Conservation (phyloP, 1,140 invertebrate genomes). For the Piezodorus guildinii region DNA sequence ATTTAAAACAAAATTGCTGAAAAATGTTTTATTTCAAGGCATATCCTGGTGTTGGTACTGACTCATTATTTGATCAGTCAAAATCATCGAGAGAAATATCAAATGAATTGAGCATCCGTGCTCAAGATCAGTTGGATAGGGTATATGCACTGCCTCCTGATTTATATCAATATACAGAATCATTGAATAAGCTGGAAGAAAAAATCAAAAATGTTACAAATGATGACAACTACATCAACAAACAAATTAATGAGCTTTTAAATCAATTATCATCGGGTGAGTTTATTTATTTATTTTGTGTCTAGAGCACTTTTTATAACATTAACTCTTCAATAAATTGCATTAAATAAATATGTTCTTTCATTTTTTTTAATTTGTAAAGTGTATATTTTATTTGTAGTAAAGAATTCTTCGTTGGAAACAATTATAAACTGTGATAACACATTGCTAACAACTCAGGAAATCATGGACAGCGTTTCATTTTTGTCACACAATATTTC, state of each 20-base stretch:
- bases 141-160: slow-evolving; percentile 31
- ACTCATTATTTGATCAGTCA: slow-evolving; percentile 27
- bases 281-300: too few species aligned
- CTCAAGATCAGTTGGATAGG: slow-evolving; percentile 19
- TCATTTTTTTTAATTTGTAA: not conserved
- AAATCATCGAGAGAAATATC: slow-evolving; percentile 32
- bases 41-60: slow-evolving; percentile 22
- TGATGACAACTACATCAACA: slow-evolving; percentile 41
- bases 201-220: slow-evolving; percentile 40
- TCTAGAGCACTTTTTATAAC: too few species aligned
- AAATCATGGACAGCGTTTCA: slow-evolving; percentile 31
- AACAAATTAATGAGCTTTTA: slow-evolving; percentile 36
- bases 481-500: slow-evolving; percentile 25
- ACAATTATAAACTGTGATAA: slow-evolving; percentile 21
- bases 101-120: slow-evolving; percentile 18
- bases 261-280: not conserved
- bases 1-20: too few species aligned
- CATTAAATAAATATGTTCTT: not conserved
- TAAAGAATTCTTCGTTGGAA: slow-evolving; percentile 30
- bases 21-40: slow-evolving; percentile 16
- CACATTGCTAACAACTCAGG: slow-evolving; percentile 21
- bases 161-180: slow-evolving; percentile 36
- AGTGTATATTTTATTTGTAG: slow-evolving; percentile 6
- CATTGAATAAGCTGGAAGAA: slow-evolving; percentile 38
- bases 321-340: too few species aligned